Base-by-base conservation (phyloP, 2,113 vertebrate species). In the Tachuris rubrigastra region DNA sequence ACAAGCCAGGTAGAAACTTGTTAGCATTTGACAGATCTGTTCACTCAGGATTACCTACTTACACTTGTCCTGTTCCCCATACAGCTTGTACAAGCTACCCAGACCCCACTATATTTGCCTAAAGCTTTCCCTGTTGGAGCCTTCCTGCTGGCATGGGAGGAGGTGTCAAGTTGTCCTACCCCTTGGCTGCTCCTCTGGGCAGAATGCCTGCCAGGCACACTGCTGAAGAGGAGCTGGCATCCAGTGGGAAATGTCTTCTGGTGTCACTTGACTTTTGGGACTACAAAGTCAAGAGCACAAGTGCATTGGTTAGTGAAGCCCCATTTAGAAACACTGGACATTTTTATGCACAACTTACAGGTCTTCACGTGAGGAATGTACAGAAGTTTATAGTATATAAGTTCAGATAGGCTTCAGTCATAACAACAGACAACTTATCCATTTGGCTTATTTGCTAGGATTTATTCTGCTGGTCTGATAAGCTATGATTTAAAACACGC, bases 391-490 rank as follows among this genome's bases (percentile, higher is more conserved):
- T 9, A 27, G 20, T 22, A 14, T 5, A 2, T 55, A 22, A 89
- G 33, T 66, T 85, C n/a, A 79, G 50, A 31, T 39, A 39, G 30
- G 12, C 65, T 67, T 58, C n/a, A 50, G 25, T 65, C 19, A 8
- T 59, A 77, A 24, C 2, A 4, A 37, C 44, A 59, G 35, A 17
- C 0, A 0, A 74, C 60, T 69, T 81, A 33, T 0, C 47, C 6
- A 17, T 85, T 87, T 72, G 60, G 14, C 27, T 72, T 46, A 0
- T 72, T 82, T 93, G 55, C 35, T 88, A 49, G 62, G 39, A 65
- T 88, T 89, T 84, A 46, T 81, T 89, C 65, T 77, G 44, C 72
- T 92, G 28, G 72, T 91, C 28, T 81, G 44, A 86, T 44, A 69
- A 85, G 31, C 16, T 49, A 3, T 56, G 46, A 59, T 42, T 83